These are phyloP conservation scores for Caenorhabditis becei DNA, from an alignment of 2,888 invertebrate genomes.

Conservation along the genomic window DNA sequence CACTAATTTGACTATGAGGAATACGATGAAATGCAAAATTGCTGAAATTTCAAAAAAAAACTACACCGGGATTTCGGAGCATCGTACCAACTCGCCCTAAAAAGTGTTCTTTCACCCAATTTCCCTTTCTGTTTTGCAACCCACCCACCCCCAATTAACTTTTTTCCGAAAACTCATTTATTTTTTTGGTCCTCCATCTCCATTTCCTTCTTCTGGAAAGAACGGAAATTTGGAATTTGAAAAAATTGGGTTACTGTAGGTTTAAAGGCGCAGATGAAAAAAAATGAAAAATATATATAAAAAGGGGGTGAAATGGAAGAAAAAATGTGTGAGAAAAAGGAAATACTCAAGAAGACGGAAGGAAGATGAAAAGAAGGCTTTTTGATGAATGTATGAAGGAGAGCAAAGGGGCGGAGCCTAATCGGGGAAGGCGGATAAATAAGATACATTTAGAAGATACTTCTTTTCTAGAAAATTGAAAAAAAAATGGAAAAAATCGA, in stretches of 20 bases:
- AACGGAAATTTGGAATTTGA: constrained; percentile 1
- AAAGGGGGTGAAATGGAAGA: neutral
- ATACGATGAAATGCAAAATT: too few relatives aligned
- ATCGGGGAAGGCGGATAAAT: too few relatives aligned
- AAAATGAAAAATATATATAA: neutral
- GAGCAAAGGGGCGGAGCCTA: neutral
- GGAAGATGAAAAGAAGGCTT: neutral
- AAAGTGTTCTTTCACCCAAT: neutral
- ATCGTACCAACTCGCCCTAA: too few relatives aligned
- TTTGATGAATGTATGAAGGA: neutral
- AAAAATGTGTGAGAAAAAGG: neutral
- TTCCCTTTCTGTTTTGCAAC: neutral
- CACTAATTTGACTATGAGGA: too few relatives aligned
- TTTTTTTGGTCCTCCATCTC: neutral
- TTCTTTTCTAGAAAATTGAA: neutral
- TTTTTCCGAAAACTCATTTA: constrained; percentile 6
- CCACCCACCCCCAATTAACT: neutral
- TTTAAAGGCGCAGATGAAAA: too few relatives aligned
- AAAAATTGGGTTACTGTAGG: neutral
- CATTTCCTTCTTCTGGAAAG: neutral
- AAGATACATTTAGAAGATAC: too few relatives aligned
- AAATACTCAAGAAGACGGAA: neutral
- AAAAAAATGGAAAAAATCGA: neutral
- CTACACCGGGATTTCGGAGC: too few relatives aligned
- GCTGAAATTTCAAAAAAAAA: too few relatives aligned